Conservation (phyloP, 2,888 invertebrate genomes). For the Hirudinaria manillensis region DNA sequence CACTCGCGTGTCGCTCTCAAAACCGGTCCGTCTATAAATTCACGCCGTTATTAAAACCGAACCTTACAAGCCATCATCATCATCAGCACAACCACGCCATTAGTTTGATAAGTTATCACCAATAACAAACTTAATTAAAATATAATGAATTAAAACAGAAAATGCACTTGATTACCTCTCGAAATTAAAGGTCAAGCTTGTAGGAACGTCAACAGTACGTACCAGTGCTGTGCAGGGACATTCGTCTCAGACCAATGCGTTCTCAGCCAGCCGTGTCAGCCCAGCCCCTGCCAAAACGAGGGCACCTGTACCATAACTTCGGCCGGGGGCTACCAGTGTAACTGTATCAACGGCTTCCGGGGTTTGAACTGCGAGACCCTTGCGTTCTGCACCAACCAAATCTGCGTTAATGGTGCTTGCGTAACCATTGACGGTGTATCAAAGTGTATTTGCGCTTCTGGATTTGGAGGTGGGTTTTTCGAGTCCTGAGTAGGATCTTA, state of each 20-base stretch:
- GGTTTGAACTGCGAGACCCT: conserved; percentile 38
- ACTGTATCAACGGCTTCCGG: conserved; percentile 36
- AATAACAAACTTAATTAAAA: no score
- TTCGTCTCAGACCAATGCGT: conserved; percentile 30
- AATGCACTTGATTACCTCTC: no score
- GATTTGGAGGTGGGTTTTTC: conserved; percentile 43
- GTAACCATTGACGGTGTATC: conserved; percentile 33
- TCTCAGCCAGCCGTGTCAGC: conserved; percentile 32
- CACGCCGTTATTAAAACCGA: no score
- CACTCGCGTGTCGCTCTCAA: no score
- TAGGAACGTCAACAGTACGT: no score
- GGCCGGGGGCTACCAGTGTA: conserved; percentile 38
- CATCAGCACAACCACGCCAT: no score
- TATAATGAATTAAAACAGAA: no score
- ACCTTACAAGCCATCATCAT: no score
- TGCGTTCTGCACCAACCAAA: conserved; percentile 41
- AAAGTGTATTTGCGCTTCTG: conserved; percentile 44
- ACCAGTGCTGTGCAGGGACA: neutral
- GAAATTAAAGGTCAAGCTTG: conserved; percentile 6
- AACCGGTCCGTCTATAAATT: no score
- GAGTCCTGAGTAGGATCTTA: no score
- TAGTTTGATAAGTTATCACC: no score
- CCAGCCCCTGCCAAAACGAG: conserved; percentile 37
- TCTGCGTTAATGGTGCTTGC: conserved; percentile 46
- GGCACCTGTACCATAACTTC: conserved; percentile 34